Conservation (phyloP, 2,113 vertebrate species). For the Pelmatolapia mariae region DNA sequence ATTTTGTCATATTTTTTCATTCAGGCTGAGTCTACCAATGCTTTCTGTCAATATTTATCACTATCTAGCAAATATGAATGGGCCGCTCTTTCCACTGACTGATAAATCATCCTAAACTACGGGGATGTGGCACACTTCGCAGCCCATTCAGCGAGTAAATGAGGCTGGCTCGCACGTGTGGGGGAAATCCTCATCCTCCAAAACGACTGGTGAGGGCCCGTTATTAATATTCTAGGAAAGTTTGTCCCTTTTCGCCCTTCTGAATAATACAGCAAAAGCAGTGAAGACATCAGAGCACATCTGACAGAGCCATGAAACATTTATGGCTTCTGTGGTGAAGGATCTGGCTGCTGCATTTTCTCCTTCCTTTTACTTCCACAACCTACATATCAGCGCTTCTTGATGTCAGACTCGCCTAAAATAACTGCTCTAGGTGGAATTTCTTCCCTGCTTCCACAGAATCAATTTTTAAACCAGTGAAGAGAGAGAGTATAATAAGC, state of each 20-base stretch:
- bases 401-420: constrained; percentile 28
- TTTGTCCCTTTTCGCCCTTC: constrained; percentile 61
- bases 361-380: constrained; percentile 35
- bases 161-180: background rate
- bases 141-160: constrained; percentile 8
- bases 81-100: background rate
- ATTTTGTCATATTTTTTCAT: background rate
- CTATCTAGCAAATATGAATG: background rate
- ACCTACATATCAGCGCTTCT: constrained; percentile 13
- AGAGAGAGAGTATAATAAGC: background rate
- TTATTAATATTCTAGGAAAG: constrained; percentile 63
- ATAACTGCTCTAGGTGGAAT: constrained; percentile 23
- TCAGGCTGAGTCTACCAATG: background rate
- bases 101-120: background rate
- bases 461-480: background rate
- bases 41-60: background rate
- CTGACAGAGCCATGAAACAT: constrained; percentile 71
- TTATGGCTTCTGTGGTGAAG: constrained; percentile 42
- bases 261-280: constrained; percentile 69
- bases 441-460: background rate
- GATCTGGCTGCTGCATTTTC: constrained; percentile 36
- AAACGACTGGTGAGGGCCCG: background rate
- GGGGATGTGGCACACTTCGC: constrained; percentile 31
- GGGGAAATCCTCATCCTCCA: background rate
- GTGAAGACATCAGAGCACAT: constrained; percentile 63